These are phyloP conservation scores for Cacoxenus indagator DNA, from an alignment of 2,888 invertebrate species.

Conservation along the genomic window DNA sequence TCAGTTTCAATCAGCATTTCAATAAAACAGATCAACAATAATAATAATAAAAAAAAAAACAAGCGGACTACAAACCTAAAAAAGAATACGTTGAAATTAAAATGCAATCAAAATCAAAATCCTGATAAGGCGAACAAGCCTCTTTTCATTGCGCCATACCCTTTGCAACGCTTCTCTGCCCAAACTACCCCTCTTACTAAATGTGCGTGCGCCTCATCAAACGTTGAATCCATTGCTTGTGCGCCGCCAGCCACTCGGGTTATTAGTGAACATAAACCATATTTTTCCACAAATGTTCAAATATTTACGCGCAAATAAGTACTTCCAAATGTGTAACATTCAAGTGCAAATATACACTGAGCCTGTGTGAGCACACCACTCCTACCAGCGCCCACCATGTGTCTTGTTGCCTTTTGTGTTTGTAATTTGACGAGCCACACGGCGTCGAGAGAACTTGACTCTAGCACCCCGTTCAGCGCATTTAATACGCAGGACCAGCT, in stretches of 20 bases:
- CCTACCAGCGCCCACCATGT: not conserved
- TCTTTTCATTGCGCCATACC: not conserved
- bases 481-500: not conserved
- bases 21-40: not conserved
- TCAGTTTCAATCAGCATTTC: not conserved
- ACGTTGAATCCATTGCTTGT: not conserved
- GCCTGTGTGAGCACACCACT: not conserved
- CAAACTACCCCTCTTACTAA: not conserved
- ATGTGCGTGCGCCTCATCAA: not conserved
- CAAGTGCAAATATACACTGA: too few species aligned
- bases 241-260: constrained; percentile 26
- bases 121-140: not conserved
- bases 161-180: not conserved
- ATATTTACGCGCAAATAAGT: constrained; percentile 52
- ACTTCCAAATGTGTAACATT: not conserved
- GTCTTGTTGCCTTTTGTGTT: not conserved
- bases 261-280: constrained; percentile 67
- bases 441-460: constrained; percentile 12
- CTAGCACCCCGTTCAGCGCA: constrained; percentile 10
- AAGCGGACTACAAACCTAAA: not conserved
- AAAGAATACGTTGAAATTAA: not conserved
- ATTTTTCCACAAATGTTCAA: constrained; percentile 70
- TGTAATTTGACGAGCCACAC: constrained; percentile 2
- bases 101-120: constrained; percentile 4
- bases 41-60: not conserved